Base-by-base conservation (phyloP, 1,140 invertebrate genomes). In the Caenorhabditis remanei region DNA sequence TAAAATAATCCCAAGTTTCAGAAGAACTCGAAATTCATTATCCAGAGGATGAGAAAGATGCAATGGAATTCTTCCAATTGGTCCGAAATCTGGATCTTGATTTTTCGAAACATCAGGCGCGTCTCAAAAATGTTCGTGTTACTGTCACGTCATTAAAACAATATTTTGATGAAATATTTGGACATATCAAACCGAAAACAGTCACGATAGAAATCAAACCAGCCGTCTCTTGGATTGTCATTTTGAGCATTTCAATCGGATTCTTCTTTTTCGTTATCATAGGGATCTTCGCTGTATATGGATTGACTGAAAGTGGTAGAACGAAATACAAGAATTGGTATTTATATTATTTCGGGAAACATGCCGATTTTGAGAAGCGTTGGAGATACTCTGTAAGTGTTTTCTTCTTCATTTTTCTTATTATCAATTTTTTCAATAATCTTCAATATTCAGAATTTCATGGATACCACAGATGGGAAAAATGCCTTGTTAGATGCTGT, bases 401-500 rank as follows among this genome's bases (percentile, higher is more conserved):
- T 11, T 50, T 50, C 50, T 2, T 50, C 13, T 50, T 11, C 50
- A 50, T 16, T 11, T 50, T 50, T 50, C 48, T 50, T 4, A 50
- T 2, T 2, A 16, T 11, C 8, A 50, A 50, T 50, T 9, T 50
- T 4, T 50, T 19, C 16, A 67, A 67, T 3, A 11, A 16, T 41
- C 7, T 71, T 71, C n/a, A n/a, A n/a, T n/a, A n/a, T n/a, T 7
- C 46, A 79, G 71, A 5, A 13, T 0, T 79, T 79, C 46, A 21
- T 50, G 43, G 71, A 79, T 24, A 50, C 9, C 7, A 14, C 7
- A 11, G 43, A 53, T 50, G 71, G 46, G 3, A 50, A 79, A 19
- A 79, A 79, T n/a, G 8, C 46, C 14, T n/a, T 79, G 4, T 24
- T 79, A 40, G 46, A 79, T 9, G 71, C 71, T 21, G 71, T 50